Base-by-base conservation (phyloP, 2,113 vertebrate genomes). In the Ictidomys tridecemlineatus region DNA sequence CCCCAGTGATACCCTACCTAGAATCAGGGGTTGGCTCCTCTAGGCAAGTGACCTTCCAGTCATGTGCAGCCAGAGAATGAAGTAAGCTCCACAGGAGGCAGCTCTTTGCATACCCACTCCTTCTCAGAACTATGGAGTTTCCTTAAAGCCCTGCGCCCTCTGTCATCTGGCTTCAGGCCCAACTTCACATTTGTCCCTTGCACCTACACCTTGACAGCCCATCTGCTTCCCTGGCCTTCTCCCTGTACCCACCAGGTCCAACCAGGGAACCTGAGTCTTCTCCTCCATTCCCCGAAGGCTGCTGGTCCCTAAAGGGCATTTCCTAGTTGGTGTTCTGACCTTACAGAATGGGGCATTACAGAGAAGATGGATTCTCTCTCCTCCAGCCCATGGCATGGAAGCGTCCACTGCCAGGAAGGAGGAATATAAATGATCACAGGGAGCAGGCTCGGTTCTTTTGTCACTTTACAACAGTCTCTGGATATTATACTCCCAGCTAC, bases 201-300 rank as follows among this genome's bases (percentile, higher is more conserved):
- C 1, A 0, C 37, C 51, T 26, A 32, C 2, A 1, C 30, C 37
- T 12, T 8, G 28, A 74, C 8, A 11, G 9, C 7, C 77, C 4
- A 17, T 32, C 51, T 14, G 22, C 30, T 39, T 78, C n/a, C 26
- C 18, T 26, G 34, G 22, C 37, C 48, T 20, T 30, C 5, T 69
- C 12, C 11, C 51, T 32, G 65, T 9, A 39, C 24, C 34, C 69
- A 14, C 2, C 24, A 58, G 13, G n/a, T 10, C 12, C 16, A 83
- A 32, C 8, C 2, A 20, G 53, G 37, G 53, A 14, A 65, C 28
- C 14, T 0, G 0, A 39, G 69, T 51, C 74, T 70, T 63, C 37
- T 0, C 5, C 20, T n/a, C 1, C 2, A 28, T 28, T 39, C 53
- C 84, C 69, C 63, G 58, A 69, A 28, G 61, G 56, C 37, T 1